These are phyloP conservation scores for Pristis pectinata DNA, from an alignment of 2,797 vertebrate genomes.

Conservation along the genomic window DNA sequence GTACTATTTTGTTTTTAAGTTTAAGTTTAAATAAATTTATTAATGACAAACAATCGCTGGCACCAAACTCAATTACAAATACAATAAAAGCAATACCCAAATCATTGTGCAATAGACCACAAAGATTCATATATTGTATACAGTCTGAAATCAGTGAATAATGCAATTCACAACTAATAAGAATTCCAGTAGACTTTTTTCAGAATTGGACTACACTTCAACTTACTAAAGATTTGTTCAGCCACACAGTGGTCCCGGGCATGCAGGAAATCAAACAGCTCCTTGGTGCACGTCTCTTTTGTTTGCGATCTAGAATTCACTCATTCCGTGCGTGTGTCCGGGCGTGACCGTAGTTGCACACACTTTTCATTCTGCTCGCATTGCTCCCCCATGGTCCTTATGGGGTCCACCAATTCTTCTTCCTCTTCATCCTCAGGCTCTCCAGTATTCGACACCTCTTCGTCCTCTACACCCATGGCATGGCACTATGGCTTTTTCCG, in stretches of 20 bases:
- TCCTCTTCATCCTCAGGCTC: too few relatives aligned
- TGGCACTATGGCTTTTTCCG: not conserved
- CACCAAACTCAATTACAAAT: not conserved
- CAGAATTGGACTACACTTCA: slow-evolving; percentile 53
- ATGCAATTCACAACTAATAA: not conserved
- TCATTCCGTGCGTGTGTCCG: slow-evolving; percentile 68
- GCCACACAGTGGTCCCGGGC: slow-evolving; percentile 84
- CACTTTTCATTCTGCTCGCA: slow-evolving; percentile 76
- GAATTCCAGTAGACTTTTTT: not conserved
- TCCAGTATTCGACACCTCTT: too few relatives aligned
- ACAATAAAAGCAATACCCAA: slow-evolving; percentile 33
- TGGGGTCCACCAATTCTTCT: too few relatives aligned
- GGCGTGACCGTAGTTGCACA: slow-evolving; percentile 62
- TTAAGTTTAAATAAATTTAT: slow-evolving; percentile 37
- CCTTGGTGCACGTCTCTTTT: slow-evolving; percentile 77
- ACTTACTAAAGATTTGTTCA: slow-evolving; percentile 58
- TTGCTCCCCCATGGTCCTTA: slow-evolving; percentile 65
- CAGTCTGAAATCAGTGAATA: slow-evolving; percentile 36
- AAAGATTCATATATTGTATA: slow-evolving; percentile 28
- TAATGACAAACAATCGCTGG: not conserved
- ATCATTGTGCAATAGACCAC: not conserved
- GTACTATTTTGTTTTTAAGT: too few relatives aligned
- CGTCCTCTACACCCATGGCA: too few relatives aligned
- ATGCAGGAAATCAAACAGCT: slow-evolving; percentile 86
- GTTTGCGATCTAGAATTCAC: slow-evolving; percentile 69